These are phyloP conservation scores for Phymastichus coffea DNA, from an alignment of 1,140 invertebrate genomes.

Conservation along the genomic window DNA sequence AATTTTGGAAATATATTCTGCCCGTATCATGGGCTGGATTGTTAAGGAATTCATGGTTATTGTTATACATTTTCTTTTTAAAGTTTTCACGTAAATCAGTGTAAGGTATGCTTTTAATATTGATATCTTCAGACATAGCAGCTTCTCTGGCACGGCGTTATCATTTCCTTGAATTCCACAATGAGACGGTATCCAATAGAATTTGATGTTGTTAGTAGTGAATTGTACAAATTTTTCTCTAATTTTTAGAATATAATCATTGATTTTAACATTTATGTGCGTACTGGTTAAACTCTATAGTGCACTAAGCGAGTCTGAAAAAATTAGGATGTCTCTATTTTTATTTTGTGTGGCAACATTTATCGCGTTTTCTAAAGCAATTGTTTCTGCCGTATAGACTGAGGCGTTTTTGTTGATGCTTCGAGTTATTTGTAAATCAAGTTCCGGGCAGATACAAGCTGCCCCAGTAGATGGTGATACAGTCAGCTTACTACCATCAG, in stretches of 20 bases:
- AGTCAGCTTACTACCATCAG: not conserved
- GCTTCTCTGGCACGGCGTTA: too few relatives aligned
- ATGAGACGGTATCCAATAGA: slow-evolving; percentile 12
- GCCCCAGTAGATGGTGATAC: not conserved
- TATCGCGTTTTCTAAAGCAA: not conserved
- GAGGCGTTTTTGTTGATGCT: not conserved
- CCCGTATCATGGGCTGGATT: not conserved
- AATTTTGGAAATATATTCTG: not conserved
- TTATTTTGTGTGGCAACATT: not conserved
- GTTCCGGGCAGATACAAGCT: not conserved
- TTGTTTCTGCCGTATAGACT: not conserved
- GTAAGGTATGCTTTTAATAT: too few relatives aligned
- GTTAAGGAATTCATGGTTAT: not conserved
- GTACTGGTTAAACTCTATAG: too few relatives aligned
- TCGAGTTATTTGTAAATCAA: not conserved
- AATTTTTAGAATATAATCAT: not conserved
- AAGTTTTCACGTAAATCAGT: not conserved
- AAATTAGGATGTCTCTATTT: not conserved
- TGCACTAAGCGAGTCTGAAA: not conserved
- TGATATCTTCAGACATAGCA: too few relatives aligned
- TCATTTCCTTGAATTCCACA: slow-evolving; percentile 10
- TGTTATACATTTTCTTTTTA: not conserved
- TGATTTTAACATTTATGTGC: not conserved
- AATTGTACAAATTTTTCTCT: not conserved
- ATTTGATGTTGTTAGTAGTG: not conserved